Conservation (phyloP, 2,113 vertebrate genomes). For the Abramis brama region DNA sequence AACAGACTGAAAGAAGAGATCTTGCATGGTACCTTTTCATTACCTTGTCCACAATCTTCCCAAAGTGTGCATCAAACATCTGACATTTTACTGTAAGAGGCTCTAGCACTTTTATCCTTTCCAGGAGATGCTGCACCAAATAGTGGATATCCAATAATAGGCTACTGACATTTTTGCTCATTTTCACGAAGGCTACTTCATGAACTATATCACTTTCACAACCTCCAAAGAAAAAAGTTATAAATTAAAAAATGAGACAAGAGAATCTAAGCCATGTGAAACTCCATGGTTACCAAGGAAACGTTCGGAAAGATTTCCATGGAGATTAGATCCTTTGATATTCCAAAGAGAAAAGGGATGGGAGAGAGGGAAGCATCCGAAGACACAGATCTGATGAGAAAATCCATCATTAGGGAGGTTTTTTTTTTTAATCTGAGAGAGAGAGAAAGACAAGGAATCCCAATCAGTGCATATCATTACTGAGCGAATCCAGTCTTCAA, state of each 20-base stretch:
- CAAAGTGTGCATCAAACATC: conserved; percentile 1
- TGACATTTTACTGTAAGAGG: conserved; percentile 9
- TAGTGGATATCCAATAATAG: neutral
- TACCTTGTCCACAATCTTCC: neutral
- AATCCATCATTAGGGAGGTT: conserved; percentile 46
- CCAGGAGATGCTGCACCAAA: conserved; percentile 3
- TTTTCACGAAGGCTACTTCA: neutral
- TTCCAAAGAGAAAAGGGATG: conserved; percentile 32
- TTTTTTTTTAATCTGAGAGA: conserved; percentile 19
- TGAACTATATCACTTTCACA: conserved; percentile 24
- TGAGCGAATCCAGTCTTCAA: neutral
- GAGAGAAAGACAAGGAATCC: conserved; percentile 7
- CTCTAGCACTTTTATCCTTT: neutral
- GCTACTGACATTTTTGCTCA: neutral
- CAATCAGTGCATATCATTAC: conserved; percentile 25
- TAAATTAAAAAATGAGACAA: conserved; percentile 39
- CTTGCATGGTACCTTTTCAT: conserved; percentile 3
- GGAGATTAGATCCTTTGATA: conserved; percentile 60
- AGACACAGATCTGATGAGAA: conserved; percentile 33
- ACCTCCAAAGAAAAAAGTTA: conserved; percentile 29
- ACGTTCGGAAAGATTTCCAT: conserved; percentile 55
- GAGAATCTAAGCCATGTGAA: conserved; percentile 40
- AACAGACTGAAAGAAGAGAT: neutral
- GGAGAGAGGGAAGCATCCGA: conserved; percentile 26
- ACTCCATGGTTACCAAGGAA: conserved; percentile 58